A percentile compares a stretch with the other conserved stretches of the same genome.
These are phyloP conservation scores for Lepidochitona cinerea DNA, from an alignment of 2,888 invertebrate genomes.

Conservation along the genomic window DNA sequence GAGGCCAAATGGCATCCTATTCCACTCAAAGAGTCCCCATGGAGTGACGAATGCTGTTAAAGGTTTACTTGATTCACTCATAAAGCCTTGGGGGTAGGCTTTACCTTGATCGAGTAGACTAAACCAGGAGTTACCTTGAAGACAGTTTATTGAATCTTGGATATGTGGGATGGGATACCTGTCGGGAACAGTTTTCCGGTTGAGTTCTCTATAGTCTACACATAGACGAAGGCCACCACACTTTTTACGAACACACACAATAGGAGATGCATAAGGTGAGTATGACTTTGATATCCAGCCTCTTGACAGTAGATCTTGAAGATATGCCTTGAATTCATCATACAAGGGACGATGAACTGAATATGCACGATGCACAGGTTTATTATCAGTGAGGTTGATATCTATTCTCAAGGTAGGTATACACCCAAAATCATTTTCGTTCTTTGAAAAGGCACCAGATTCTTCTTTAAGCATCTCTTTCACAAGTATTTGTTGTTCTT, in stretches of 20 bases:
- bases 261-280: conserved; percentile 21
- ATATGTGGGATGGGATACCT: conserved; percentile 26
- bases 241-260: conserved; percentile 26
- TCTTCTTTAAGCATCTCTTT: conserved; percentile 28
- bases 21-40: conserved; percentile 28
- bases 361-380: conserved; percentile 30
- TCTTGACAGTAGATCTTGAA: conserved; percentile 22
- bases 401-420: conserved; percentile 26
- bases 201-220: conserved; percentile 23
- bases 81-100: conserved; percentile 29
- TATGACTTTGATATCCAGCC: conserved; percentile 27
- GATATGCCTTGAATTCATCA: conserved; percentile 37
- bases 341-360: conserved; percentile 31
- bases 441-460: conserved; percentile 24
- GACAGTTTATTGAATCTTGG: conserved; percentile 16
- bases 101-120: conserved; percentile 19
- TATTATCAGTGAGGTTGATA: conserved; percentile 27
- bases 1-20: conserved; percentile 26
- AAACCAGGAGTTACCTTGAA: conserved; percentile 27
- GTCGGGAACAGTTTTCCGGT: conserved; percentile 21
- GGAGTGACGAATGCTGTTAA: conserved; percentile 30
- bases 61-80: conserved; percentile 13
- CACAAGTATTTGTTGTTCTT: conserved; percentile 16
- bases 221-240: conserved; percentile 24
- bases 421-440: conserved; percentile 30